Evolutionary conservation across 2,113 vertebrate species (phyloP).

Genomic region (Istiophorus platypterus): DNA sequence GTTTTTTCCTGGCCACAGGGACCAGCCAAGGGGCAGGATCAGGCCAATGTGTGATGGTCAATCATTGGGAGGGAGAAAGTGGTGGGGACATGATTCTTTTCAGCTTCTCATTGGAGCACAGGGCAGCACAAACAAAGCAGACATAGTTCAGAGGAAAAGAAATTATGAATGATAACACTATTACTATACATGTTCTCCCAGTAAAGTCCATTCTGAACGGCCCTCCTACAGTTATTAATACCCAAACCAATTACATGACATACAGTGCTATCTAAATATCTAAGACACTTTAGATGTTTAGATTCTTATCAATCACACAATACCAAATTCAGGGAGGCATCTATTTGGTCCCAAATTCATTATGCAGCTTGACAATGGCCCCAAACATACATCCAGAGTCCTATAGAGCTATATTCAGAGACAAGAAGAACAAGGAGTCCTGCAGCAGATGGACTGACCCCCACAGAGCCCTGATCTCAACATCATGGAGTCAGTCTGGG

Average conservation of each 20-base stretch:
- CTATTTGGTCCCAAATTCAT: too few relatives aligned
- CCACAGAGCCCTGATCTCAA: too few relatives aligned
- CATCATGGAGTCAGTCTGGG: too few relatives aligned
- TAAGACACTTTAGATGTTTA: too few relatives aligned
- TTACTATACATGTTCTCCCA: background rate
- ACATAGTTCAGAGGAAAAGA: background rate
- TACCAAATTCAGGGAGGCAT: too few relatives aligned
- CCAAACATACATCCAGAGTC: too few relatives aligned
- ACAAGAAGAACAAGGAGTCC: too few relatives aligned
- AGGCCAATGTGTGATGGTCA: constrained; percentile 20
- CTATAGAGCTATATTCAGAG: too few relatives aligned
- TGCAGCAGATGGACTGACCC: too few relatives aligned
- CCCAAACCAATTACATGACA: background rate
- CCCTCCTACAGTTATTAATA: background rate
- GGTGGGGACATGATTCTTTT: background rate
- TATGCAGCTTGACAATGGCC: too few relatives aligned
- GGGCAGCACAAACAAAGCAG: background rate
- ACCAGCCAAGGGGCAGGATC: constrained; percentile 23
- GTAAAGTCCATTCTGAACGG: background rate
- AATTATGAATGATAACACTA: background rate
- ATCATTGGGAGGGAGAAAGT: constrained; percentile 1
- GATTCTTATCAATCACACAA: too few relatives aligned
- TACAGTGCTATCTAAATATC: background rate
- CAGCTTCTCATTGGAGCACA: background rate
- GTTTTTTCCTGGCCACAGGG: constrained; percentile 45